Evolutionary conservation across 2,113 vertebrate species (phyloP).

Genomic region (Chamaea fasciata): DNA sequence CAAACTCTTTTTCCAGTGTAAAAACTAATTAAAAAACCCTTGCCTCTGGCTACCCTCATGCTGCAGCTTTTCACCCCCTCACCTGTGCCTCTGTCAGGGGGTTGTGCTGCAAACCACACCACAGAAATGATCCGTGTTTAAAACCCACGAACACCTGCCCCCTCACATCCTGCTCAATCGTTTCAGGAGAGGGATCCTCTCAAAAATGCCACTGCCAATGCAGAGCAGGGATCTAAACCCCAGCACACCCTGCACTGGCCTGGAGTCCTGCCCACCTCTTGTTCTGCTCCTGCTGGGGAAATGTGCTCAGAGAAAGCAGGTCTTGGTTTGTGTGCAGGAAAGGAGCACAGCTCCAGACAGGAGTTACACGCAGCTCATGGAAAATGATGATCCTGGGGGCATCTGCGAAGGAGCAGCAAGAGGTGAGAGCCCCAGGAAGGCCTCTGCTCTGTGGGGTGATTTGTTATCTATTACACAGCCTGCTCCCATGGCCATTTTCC

Average conservation of each 20-base stretch:
- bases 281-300: background rate
- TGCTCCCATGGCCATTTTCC: background rate
- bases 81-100: background rate
- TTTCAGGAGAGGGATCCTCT: background rate
- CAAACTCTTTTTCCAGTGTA: background rate
- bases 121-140: background rate
- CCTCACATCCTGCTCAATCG: background rate
- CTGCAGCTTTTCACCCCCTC: background rate
- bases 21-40: constrained; percentile 36
- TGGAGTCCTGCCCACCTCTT: background rate
- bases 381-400: background rate
- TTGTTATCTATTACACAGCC: background rate
- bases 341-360: background rate
- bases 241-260: background rate
- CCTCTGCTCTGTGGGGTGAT: background rate
- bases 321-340: background rate
- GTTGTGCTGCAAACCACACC: background rate
- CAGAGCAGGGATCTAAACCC: background rate
- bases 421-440: background rate
- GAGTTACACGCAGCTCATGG: background rate
- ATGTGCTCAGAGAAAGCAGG: background rate
- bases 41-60: constrained; percentile 36
- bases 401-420: background rate
- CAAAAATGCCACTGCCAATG: background rate
- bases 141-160: background rate